These are phyloP conservation scores for Myotis myotis DNA, from an alignment of 2,797 vertebrate genomes.

Conservation along the genomic window DNA sequence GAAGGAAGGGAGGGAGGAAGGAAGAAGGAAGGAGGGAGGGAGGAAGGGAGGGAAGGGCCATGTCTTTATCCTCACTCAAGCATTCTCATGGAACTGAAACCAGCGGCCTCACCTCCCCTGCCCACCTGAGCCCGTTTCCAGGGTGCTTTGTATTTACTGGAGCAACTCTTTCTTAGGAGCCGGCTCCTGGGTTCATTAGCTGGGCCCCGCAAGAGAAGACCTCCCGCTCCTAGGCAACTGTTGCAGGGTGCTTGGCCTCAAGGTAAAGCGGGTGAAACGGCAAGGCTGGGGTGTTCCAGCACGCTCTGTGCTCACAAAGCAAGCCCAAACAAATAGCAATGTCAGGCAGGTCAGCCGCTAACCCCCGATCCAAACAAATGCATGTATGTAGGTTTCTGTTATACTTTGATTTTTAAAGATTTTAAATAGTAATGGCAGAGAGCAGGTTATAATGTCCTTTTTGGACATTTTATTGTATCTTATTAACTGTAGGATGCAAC, in stretches of 20 bases:
- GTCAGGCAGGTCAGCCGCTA: background rate
- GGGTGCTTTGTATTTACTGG: background rate
- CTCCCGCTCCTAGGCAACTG: background rate
- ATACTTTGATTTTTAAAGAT: background rate
- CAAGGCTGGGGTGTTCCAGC: background rate
- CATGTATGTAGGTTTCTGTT: background rate
- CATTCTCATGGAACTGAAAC: background rate
- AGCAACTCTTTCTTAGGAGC: background rate
- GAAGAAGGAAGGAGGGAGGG: fast-evolving
- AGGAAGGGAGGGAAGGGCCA: too few relatives aligned
- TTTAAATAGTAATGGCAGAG: background rate
- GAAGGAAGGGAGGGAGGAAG: fast-evolving
- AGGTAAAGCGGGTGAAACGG: background rate
- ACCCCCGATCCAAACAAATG: background rate
- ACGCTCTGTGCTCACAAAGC: background rate
- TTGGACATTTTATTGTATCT: background rate
- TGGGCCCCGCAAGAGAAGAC: background rate
- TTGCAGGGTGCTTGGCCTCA: background rate
- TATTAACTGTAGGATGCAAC: background rate
- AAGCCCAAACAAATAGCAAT: background rate
- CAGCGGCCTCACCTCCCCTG: too few relatives aligned
- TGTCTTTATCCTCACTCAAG: background rate
- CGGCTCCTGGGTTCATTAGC: background rate
- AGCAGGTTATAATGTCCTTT: background rate
- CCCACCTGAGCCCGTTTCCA: background rate